Evolutionary conservation across 2,797 vertebrate genomes (phyloP).

Genomic region (Manis crassicaudata): DNA sequence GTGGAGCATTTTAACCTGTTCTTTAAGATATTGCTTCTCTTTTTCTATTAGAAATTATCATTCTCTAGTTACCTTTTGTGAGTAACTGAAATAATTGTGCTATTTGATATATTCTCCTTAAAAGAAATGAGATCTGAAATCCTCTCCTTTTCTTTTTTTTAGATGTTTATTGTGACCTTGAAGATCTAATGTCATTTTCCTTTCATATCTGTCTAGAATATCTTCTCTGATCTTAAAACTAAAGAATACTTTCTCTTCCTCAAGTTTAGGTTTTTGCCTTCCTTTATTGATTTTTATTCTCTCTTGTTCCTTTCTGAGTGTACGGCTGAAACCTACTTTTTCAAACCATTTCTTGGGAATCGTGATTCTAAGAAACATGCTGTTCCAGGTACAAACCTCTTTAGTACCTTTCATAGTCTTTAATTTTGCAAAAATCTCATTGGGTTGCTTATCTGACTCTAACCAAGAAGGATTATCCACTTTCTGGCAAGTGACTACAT

Average conservation of each 20-base stretch:
- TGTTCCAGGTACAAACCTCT: not conserved
- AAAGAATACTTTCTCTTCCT: not conserved
- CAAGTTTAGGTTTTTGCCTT: not conserved
- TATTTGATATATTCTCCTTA: not conserved
- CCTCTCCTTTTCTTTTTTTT: not conserved
- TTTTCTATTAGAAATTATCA: not conserved
- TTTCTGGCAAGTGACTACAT: not conserved
- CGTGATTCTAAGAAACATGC: not conserved
- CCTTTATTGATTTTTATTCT: not conserved
- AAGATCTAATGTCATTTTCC: not conserved
- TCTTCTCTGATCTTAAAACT: not conserved
- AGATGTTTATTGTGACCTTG: not conserved
- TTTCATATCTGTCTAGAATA: not conserved
- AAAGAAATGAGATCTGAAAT: not conserved
- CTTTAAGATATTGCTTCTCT: not conserved
- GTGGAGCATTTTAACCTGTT: not conserved
- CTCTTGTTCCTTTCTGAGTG: not conserved
- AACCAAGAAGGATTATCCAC: not conserved
- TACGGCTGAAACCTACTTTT: not conserved
- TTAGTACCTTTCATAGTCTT: not conserved
- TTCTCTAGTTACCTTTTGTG: not conserved
- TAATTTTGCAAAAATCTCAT: not conserved
- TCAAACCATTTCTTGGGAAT: not conserved
- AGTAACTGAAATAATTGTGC: conserved; percentile 8
- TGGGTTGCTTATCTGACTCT: not conserved